phyloP scores from a whole-genome alignment of 1,140 invertebrate genomes.

The Caenorhabditis latens region DNA sequence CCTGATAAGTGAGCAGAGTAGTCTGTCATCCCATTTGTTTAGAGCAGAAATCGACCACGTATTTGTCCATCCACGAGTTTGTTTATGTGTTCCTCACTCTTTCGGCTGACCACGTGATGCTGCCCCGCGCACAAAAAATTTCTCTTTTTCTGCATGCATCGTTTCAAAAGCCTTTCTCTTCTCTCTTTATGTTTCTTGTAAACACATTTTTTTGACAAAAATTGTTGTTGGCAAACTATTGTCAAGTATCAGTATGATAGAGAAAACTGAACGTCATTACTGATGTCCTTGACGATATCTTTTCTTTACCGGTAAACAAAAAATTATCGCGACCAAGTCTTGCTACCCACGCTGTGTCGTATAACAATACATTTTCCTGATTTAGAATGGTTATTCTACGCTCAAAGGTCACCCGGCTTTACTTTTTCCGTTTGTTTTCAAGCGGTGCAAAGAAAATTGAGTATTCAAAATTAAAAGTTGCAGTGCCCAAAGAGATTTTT shows the following conservation, averaged over 20 bases:
- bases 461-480: constrained; percentile 40
- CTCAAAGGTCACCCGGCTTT: constrained; percentile 8
- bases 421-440: constrained; percentile 21
- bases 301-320: background rate
- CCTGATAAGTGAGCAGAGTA: constrained; percentile 32
- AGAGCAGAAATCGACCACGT: background rate
- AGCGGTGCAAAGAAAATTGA: constrained; percentile 36
- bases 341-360: background rate
- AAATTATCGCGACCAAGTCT: constrained; percentile 4
- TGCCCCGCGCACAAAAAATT: background rate
- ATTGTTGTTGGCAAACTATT: background rate
- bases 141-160: constrained; percentile 33
- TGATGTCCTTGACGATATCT: constrained; percentile 40
- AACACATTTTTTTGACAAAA: background rate
- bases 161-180: background rate
- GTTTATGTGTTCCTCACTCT: constrained; percentile 20
- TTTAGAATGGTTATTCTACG: constrained; percentile 14
- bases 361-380: background rate
- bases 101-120: constrained; percentile 19
- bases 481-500: constrained; percentile 42
- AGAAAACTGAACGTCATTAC: constrained; percentile 11
- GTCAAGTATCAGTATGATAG: background rate
- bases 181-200: background rate
- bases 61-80: constrained; percentile 27
- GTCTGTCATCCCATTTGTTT: background rate